Evolutionary conservation across 2,888 invertebrate species (phyloP).

Genomic region (Thera obeliscata): DNA sequence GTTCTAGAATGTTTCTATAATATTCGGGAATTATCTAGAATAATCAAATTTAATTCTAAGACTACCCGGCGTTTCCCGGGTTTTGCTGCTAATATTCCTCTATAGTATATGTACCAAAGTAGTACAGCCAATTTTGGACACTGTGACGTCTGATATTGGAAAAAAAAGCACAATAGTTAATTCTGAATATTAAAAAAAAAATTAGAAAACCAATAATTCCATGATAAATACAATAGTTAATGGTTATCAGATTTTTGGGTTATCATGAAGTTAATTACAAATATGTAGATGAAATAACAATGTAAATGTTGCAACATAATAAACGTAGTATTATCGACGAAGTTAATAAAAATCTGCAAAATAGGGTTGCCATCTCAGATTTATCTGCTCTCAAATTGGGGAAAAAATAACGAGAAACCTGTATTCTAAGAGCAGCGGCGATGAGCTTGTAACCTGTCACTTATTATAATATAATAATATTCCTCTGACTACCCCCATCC

Average conservation of each 20-base stretch:
- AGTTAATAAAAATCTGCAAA: slow-evolving; percentile 12
- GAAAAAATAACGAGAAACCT: neutral
- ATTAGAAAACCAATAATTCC: too few relatives aligned
- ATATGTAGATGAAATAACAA: neutral
- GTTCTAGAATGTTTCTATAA: too few relatives aligned
- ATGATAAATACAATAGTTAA: too few relatives aligned
- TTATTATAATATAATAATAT: neutral
- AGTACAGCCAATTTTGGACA: neutral
- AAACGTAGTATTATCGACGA: neutral
- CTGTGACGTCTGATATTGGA: neutral
- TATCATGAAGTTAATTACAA: too few relatives aligned
- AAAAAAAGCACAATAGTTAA: neutral
- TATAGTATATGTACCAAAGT: neutral
- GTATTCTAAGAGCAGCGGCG: too few relatives aligned
- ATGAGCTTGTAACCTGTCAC: too few relatives aligned
- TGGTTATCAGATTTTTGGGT: neutral
- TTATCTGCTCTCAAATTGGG: neutral
- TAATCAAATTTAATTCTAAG: too few relatives aligned
- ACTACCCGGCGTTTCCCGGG: too few relatives aligned
- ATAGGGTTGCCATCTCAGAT: slow-evolving; percentile 16
- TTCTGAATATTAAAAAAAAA: neutral
- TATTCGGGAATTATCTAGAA: too few relatives aligned
- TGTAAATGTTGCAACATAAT: neutral
- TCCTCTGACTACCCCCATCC: too few relatives aligned
- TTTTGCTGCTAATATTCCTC: neutral